phyloP scores from a whole-genome alignment of 1,140 invertebrate species.

The Meteorus sp. region DNA sequence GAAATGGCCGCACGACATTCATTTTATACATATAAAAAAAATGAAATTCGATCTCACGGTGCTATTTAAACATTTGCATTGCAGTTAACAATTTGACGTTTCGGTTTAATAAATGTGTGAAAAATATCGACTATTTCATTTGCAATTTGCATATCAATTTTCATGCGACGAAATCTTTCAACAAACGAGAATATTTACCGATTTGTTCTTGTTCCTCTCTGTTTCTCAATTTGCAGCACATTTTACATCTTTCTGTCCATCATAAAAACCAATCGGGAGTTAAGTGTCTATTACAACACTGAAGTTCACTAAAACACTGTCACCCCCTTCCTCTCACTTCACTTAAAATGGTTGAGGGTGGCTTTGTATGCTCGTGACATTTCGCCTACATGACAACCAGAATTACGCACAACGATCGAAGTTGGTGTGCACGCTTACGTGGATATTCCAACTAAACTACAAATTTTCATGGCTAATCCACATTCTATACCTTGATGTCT shows the following conservation, averaged over 20 bases:
- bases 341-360: constrained; percentile 1
- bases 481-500: constrained; percentile 16
- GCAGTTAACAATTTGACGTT: not conserved
- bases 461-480: constrained; percentile 28
- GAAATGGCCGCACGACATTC: constrained; percentile 19
- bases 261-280: no score
- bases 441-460: constrained; percentile 32
- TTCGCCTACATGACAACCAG: constrained; percentile 17
- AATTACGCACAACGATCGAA: constrained; percentile 30
- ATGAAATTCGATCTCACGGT: constrained; percentile 7
- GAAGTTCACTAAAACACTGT: not conserved
- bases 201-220: no score
- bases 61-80: not conserved
- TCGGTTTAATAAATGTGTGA: no score
- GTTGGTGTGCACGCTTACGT: constrained; percentile 30
- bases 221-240: no score
- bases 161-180: no score
- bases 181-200: no score
- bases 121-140: no score
- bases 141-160: no score
- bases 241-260: no score
- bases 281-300: no score
- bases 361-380: constrained; percentile 3
- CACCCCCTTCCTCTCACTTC: no score
- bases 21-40: constrained; percentile 18